Base-by-base conservation (phyloP, 2,888 invertebrate genomes). In the Drosophila subquinaria region DNA sequence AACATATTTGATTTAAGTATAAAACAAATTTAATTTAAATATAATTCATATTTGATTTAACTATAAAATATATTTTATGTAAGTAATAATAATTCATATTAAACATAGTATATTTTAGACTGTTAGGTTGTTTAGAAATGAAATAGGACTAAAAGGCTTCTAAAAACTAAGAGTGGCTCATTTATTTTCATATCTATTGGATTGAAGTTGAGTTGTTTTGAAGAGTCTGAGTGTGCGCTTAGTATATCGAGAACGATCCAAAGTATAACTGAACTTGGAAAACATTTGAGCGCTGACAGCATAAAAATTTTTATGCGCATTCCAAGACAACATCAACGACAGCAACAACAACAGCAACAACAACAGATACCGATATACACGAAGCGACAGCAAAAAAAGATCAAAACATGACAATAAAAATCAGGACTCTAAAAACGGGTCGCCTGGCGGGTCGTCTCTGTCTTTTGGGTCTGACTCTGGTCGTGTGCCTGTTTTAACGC, bases 381-480 rank as follows among this genome's bases (percentile, higher is more conserved):
- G 36, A 51, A 62, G 50, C 53, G 56, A 79, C 51, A 67, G 62
- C 65, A 56, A 76, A 82, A 85, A 85, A 79, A 88, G 81, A 85
- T 83, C 87, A 85, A 85, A 85, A 88, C 88, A 88, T 86, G 86
- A 85, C 88, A 88, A 88, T 87, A 88, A 88, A 88, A 89, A 86
- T 88, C 88, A 88, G 88, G 88, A 88, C 86, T 88, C 74, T 84
- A 69, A 88, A 79, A 86, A 83, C 86, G 82, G 83, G 83, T 81
- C 83, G 86, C 64, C 60, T 68, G 76, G 51, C 71, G 65, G 61
- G 73, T 69, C 74, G 80, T 63, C 63, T 45, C 52, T 69, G 48
- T 33, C 55, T 64, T 64, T 50, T 57, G 78, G 43, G 50, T 40
- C 56, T 66, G 20, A 15, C 47, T 66, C 48, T 73, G 78, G 82